These are phyloP conservation scores for Euwallacea fornicatus DNA, from an alignment of 1,140 invertebrate species.

Conservation along the genomic window DNA sequence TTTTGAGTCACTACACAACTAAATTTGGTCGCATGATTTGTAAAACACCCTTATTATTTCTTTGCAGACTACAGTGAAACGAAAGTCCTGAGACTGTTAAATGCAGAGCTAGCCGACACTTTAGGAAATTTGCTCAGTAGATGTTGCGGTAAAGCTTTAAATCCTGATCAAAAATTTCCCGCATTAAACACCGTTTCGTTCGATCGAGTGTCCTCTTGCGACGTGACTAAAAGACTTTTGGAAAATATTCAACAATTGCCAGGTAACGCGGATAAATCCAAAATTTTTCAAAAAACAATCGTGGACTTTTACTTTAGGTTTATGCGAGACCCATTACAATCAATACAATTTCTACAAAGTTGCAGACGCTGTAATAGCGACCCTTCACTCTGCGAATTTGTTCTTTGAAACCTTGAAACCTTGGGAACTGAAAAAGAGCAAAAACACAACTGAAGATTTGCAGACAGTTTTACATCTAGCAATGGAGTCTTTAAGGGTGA, in stretches of 20 bases:
- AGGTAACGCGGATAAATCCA: conserved; percentile 52
- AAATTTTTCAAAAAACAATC: neutral
- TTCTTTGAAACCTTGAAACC: conserved; percentile 85
- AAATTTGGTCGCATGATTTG: too few relatives aligned
- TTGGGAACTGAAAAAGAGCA: conserved; percentile 75
- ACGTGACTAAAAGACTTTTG: conserved; percentile 60
- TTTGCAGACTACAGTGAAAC: conserved; percentile 79
- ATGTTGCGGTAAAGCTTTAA: conserved; percentile 74
- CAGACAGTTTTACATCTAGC: conserved; percentile 77
- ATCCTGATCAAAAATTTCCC: conserved; percentile 77
- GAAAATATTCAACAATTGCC: conserved; percentile 60
- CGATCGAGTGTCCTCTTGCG: conserved; percentile 51
- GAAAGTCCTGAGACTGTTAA: conserved; percentile 77
- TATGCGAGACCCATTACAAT: conserved; percentile 68
- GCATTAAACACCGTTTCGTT: conserved; percentile 57
- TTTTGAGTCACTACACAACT: too few relatives aligned
- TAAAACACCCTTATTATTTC: too few relatives aligned
- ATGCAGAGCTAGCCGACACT: conserved; percentile 90
- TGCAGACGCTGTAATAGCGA: conserved; percentile 74
- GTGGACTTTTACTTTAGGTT: conserved; percentile 52
- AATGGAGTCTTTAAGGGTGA: conserved; percentile 80
- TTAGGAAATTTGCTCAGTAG: conserved; percentile 89
- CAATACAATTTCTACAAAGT: conserved; percentile 83
- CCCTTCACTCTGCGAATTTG: conserved; percentile 76
- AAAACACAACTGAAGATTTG: conserved; percentile 59